Percentiles rank a stretch among this genome's conserved stretches.
phyloP scores from a whole-genome alignment of 2,113 vertebrate species.

The Atherinomorus stipes region DNA sequence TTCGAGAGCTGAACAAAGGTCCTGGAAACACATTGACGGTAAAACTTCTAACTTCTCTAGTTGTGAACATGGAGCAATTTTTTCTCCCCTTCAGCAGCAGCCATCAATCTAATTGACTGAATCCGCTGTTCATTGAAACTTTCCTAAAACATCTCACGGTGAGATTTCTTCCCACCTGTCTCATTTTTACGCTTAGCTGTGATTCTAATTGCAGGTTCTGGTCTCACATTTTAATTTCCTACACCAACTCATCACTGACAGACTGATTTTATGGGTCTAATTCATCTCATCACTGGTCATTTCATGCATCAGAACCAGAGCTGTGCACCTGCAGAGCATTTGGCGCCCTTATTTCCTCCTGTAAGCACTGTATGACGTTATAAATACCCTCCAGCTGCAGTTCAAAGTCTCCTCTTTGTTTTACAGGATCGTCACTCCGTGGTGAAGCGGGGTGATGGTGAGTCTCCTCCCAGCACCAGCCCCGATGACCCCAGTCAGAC shows the following conservation, averaged over 20 bases:
- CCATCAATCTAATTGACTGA: not conserved
- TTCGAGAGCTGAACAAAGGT: too few species aligned
- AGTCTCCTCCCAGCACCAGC: slow-evolving; percentile 85
- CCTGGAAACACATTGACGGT: too few species aligned
- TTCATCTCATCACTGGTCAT: not conserved
- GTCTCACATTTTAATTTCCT: not conserved
- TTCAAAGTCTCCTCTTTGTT: not conserved
- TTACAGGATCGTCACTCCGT: slow-evolving; percentile 80
- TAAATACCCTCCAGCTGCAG: too few species aligned
- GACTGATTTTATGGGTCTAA: not conserved
- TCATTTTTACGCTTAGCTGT: not conserved
- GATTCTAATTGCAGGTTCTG: not conserved
- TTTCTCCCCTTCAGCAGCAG: too few species aligned
- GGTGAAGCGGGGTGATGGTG: slow-evolving; percentile 82
- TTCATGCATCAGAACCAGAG: not conserved
- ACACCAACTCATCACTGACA: slow-evolving; percentile 3
- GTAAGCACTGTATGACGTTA: too few species aligned
- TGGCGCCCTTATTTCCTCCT: too few species aligned
- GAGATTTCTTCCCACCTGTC: not conserved
- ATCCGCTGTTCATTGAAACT: not conserved
- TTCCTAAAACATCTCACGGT: not conserved
- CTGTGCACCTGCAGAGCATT: slow-evolving; percentile 7
- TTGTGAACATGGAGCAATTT: too few species aligned
- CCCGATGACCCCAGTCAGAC: slow-evolving; percentile 84
- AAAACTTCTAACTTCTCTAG: too few species aligned